Percentiles rank a stretch among this genome's conserved stretches.
Evolutionary conservation across 2,113 vertebrate species (phyloP).

Genomic region (Pica pica): DNA sequence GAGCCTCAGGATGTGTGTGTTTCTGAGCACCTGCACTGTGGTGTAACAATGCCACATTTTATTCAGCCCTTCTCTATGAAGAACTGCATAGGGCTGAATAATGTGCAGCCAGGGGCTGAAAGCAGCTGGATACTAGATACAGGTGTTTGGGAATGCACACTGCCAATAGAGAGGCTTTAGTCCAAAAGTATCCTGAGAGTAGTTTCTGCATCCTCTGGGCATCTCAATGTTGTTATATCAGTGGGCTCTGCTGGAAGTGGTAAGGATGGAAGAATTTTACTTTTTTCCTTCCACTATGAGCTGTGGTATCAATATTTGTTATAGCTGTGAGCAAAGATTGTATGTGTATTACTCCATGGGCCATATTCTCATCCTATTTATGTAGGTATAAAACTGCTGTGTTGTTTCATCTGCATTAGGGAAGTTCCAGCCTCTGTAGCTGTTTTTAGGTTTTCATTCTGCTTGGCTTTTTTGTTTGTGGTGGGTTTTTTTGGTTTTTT

Average conservation of each 20-base stretch:
- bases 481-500: too few species aligned
- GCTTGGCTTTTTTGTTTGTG: not conserved
- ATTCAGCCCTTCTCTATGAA: not conserved
- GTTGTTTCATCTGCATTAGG: not conserved
- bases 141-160: not conserved
- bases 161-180: not conserved
- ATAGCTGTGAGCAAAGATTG: not conserved
- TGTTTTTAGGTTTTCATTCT: slow-evolving; percentile 1
- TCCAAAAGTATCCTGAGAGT: not conserved
- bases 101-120: not conserved
- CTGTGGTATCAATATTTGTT: not conserved
- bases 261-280: not conserved
- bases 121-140: not conserved
- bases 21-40: not conserved
- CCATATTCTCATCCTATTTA: not conserved
- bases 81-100: not conserved
- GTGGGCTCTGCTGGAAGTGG: not conserved
- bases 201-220: not conserved
- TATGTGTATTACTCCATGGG: not conserved
- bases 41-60: not conserved
- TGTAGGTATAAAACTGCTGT: not conserved
- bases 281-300: not conserved
- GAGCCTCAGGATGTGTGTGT: not conserved
- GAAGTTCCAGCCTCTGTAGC: not conserved
- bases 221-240: not conserved